A percentile compares a stretch with the other conserved stretches of the same genome.
phyloP scores from a whole-genome alignment of 2,797 vertebrate genomes.

The Pangasius macronema region DNA sequence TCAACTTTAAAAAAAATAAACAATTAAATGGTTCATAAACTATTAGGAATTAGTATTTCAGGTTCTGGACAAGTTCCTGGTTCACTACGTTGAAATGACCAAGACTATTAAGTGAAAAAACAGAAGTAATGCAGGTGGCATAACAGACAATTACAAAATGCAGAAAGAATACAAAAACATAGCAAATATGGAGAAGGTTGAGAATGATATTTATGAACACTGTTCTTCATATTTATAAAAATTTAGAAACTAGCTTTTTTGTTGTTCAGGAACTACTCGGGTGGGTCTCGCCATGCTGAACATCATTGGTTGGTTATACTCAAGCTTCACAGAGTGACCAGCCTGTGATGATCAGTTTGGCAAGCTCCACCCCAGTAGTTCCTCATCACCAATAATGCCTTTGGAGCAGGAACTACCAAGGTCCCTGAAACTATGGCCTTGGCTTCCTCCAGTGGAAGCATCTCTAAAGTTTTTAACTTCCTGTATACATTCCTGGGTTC shows the following conservation, averaged over 20 bases:
- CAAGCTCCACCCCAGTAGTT: neutral
- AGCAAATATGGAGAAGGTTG: neutral
- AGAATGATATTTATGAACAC: neutral
- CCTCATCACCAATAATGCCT: neutral
- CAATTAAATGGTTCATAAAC: neutral
- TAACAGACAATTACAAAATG: neutral
- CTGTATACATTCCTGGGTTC: neutral
- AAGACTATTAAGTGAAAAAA: neutral
- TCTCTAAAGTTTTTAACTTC: neutral
- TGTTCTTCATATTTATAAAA: neutral
- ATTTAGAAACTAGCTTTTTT: no score
- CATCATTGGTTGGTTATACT: neutral
- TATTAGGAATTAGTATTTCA: neutral
- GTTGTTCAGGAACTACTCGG: neutral
- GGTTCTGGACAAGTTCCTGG: neutral
- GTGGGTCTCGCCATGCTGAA: neutral
- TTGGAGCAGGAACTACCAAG: neutral
- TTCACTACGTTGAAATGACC: neutral
- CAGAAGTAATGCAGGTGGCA: neutral
- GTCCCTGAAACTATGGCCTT: neutral
- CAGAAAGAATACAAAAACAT: neutral
- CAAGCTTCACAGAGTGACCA: neutral
- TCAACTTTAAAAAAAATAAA: neutral
- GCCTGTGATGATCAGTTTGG: neutral
- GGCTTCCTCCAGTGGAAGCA: neutral